Conservation (phyloP, 2,113 vertebrate species). For the Embiotoca jacksoni region DNA sequence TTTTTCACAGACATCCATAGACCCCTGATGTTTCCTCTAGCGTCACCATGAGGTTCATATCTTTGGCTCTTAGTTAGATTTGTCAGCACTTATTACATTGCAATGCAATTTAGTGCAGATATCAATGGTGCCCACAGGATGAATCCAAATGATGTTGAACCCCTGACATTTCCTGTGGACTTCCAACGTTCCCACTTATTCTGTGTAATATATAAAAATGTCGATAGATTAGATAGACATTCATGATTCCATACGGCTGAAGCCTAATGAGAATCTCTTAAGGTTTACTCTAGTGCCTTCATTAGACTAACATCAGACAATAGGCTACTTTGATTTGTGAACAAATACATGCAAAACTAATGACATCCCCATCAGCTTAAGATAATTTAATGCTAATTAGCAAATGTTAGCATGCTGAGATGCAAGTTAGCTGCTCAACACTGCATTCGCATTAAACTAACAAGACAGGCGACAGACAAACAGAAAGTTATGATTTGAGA, state of each 20-base stretch:
- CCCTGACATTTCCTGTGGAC: neutral
- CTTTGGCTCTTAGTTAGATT: neutral
- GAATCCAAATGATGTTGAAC: neutral
- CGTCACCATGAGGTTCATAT: too few species aligned
- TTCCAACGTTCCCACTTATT: neutral
- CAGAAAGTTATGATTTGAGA: too few species aligned
- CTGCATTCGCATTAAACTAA: too few species aligned
- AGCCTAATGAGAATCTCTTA: neutral
- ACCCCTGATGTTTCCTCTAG: too few species aligned
- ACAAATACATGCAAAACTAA: neutral
- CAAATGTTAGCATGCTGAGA: neutral
- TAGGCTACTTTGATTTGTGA: neutral
- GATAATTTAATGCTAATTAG: neutral
- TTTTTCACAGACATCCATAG: neutral
- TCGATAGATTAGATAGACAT: neutral
- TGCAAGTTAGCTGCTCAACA: too few species aligned
- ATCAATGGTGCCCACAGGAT: neutral
- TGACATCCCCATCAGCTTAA: neutral
- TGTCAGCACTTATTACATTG: neutral
- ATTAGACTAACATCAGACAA: neutral
- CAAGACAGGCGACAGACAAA: too few species aligned
- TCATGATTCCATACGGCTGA: neutral
- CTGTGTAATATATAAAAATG: neutral
- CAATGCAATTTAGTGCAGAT: neutral
- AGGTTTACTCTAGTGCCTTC: neutral